phyloP scores from a whole-genome alignment of 2,888 invertebrate genomes.

The Aleiodes leptofemur region DNA sequence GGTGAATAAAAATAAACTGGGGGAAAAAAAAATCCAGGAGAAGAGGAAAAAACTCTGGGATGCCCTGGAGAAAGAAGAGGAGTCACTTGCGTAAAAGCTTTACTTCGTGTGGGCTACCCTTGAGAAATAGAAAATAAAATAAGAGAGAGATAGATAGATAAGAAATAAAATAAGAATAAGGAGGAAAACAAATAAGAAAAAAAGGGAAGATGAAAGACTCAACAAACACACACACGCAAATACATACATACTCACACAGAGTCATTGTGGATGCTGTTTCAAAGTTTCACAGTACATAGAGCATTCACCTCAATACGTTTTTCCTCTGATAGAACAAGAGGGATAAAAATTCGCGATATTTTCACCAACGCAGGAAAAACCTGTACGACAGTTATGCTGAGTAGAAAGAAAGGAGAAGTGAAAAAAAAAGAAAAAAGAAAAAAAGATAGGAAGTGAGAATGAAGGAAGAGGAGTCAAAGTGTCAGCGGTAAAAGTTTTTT shows the following conservation, averaged over 20 bases:
- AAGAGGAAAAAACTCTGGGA: constrained; percentile 6
- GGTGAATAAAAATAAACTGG: constrained; percentile 36
- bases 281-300: constrained; percentile 30
- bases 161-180: constrained; percentile 19
- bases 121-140: constrained; percentile 1
- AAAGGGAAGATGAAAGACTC: constrained; percentile 7
- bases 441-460: constrained; percentile 13
- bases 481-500: constrained; percentile 15
- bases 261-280: constrained; percentile 22
- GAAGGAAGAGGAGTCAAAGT: constrained; percentile 33
- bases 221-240: neutral
- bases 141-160: neutral
- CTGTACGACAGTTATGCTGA: neutral
- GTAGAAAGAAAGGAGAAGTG: neutral
- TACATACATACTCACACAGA: neutral
- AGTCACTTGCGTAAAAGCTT: constrained; percentile 33
- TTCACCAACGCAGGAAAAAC: neutral
- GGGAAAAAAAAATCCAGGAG: constrained; percentile 23
- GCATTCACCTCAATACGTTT: neutral
- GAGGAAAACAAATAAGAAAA: too few relatives aligned
- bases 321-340: constrained; percentile 2
- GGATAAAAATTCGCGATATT: constrained; percentile 10
- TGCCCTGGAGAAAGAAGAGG: neutral
- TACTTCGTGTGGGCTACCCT: constrained; percentile 1
- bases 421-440: neutral